Conservation (phyloP, 2,113 vertebrate species). For the Ceuthmochares aereus region DNA sequence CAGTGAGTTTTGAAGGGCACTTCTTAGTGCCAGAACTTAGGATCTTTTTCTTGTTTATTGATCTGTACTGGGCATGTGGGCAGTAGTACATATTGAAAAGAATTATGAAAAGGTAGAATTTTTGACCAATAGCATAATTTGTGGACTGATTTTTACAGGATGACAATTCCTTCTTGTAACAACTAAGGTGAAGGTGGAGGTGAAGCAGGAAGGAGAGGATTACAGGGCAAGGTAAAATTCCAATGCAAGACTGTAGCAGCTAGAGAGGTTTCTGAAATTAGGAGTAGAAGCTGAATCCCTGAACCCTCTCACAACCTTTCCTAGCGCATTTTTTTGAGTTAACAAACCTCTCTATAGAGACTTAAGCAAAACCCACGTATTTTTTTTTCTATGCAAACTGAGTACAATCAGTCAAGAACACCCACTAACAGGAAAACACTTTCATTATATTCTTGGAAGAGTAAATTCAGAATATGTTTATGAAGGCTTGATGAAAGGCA, state of each 20-base stretch:
- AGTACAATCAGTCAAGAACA: not conserved
- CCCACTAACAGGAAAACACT: not conserved
- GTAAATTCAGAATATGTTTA: not conserved
- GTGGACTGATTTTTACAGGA: not conserved
- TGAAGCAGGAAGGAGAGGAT: not conserved
- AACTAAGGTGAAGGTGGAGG: rapidly evolving
- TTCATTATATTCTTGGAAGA: not conserved
- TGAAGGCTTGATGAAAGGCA: not conserved
- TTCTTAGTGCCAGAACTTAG: not conserved
- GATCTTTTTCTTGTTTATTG: not conserved
- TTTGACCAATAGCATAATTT: not conserved
- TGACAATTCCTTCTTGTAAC: not conserved
- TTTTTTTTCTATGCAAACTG: not conserved
- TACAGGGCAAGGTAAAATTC: not conserved
- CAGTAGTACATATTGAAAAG: not conserved
- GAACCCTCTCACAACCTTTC: not conserved
- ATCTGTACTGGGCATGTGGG: not conserved
- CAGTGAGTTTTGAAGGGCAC: not conserved
- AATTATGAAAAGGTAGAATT: not conserved
- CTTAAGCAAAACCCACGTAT: not conserved
- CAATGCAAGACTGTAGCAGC: not conserved
- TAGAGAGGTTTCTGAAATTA: not conserved
- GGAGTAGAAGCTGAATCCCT: not conserved
- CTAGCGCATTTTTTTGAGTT: not conserved
- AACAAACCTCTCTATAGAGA: not conserved